Conservation (phyloP, 2,797 vertebrate species). For the Danio albolineatus region DNA sequence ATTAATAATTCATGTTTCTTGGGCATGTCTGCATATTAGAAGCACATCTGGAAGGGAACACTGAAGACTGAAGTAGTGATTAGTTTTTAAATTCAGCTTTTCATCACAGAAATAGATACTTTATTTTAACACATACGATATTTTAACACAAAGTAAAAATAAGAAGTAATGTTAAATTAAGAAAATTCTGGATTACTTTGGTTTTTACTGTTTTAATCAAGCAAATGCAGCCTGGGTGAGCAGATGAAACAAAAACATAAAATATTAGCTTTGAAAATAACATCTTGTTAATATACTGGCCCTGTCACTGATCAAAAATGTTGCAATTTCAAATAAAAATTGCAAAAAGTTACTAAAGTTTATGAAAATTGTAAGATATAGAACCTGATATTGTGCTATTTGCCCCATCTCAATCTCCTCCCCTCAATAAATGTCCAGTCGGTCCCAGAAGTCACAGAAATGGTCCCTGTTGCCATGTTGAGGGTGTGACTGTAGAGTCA, state of each 20-base stretch:
- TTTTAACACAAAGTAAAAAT: no score
- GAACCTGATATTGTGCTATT: no score
- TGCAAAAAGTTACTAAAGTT: not conserved
- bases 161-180: no score
- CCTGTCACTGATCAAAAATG: not conserved
- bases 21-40: not conserved
- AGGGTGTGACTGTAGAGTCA: conserved; percentile 49
- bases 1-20: not conserved
- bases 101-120: not conserved
- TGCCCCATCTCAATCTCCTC: not conserved
- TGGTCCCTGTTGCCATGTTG: conserved; percentile 48
- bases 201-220: no score
- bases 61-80: not conserved
- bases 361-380: not conserved
- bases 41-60: not conserved
- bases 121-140: no score
- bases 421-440: conserved; percentile 53
- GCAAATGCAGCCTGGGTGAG: not conserved
- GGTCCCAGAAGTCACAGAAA: conserved; percentile 64
- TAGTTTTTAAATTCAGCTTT: not conserved
- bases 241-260: not conserved
- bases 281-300: not conserved
- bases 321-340: not conserved
- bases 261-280: not conserved
- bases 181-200: no score